These are phyloP conservation scores for Liolophura sinensis DNA, from an alignment of 1,140 invertebrate species.

Conservation along the genomic window DNA sequence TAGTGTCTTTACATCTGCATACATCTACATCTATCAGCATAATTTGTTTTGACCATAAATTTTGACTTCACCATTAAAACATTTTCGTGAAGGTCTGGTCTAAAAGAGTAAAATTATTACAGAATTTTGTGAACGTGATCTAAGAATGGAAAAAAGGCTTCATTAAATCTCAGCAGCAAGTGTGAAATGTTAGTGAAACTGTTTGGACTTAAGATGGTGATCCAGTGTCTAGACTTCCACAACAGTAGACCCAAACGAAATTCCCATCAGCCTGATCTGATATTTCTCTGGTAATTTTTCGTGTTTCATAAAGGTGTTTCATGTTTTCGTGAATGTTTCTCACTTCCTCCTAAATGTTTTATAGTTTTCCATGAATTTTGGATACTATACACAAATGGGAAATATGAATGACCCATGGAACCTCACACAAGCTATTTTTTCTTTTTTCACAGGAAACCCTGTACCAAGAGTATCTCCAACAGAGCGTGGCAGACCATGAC, in stretches of 20 bases:
- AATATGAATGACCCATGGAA: neutral
- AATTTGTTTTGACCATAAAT: neutral
- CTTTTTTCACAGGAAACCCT: conserved; percentile 59
- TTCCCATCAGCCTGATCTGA: too few species aligned
- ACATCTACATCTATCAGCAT: neutral
- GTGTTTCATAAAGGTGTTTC: neutral
- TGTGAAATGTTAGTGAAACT: too few species aligned
- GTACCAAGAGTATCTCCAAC: conserved; percentile 63
- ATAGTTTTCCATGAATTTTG: neutral
- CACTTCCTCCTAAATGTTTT: neutral
- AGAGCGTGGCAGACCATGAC: conserved; percentile 64
- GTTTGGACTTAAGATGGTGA: too few species aligned
- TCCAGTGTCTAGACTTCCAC: too few species aligned
- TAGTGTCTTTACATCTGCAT: neutral
- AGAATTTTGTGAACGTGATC: too few species aligned
- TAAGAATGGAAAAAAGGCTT: too few species aligned
- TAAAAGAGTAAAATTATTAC: too few species aligned
- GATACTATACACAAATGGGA: neutral
- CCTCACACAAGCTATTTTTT: conserved; percentile 8
- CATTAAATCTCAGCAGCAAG: too few species aligned
- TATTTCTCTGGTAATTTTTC: too few species aligned
- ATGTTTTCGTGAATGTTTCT: neutral
- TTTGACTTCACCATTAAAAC: neutral
- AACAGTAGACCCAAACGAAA: too few species aligned
- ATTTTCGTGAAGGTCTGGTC: neutral